Base-by-base conservation (phyloP, 2,113 vertebrate species). In the Eretmochelys imbricata region DNA sequence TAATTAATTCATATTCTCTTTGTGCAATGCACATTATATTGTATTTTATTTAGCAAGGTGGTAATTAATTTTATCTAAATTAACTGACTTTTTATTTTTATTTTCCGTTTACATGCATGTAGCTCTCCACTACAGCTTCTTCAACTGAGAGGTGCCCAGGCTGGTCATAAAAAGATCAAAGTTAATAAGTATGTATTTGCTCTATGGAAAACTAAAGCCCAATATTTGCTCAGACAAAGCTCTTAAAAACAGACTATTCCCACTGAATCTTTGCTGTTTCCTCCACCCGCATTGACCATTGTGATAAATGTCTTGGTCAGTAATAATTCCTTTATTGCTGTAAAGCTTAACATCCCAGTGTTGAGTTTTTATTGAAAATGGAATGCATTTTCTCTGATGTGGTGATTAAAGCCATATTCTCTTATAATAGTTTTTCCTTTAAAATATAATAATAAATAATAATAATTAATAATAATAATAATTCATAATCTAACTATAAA, bases 1-100 rank as follows among this genome's bases (percentile, higher is more conserved):
- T 91, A 11, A 89, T 95, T 95, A 84, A 92, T 93, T 95, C 80
- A 95, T 84, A 31, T 86, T 69, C 91, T 89, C 38, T 93, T 62
- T 75, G 82, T 94, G 46, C 89, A 92, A 78, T 29, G 35, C 89
- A 29, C 62, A 87, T 94, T 92, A n/a, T 46, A 78, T 84, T 72
- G n/a, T 72, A 38, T 72, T 72, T 91, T 53, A 72, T 84, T 96
- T 16, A 38, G 4, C 57, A 62, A 89, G 17, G 35, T 78, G 82
- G 10, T 55, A 84, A 94, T 89, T 92, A 94, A 94, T 96, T 95
- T 95, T 62, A 29, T 10, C 75, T 78, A 48, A 13, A 78, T 13
- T 78, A 25, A n/a, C 69, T 72, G 69, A 48, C 22, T 46, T 78
- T 76, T 76, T 48, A 27, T 78, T 78, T 48, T 48, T 8, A 13